Evolutionary conservation across 2,797 vertebrate species (phyloP), one percentile per base, ranked within the genome.

Genomic region (Dicrostonyx torquatus): DNA sequence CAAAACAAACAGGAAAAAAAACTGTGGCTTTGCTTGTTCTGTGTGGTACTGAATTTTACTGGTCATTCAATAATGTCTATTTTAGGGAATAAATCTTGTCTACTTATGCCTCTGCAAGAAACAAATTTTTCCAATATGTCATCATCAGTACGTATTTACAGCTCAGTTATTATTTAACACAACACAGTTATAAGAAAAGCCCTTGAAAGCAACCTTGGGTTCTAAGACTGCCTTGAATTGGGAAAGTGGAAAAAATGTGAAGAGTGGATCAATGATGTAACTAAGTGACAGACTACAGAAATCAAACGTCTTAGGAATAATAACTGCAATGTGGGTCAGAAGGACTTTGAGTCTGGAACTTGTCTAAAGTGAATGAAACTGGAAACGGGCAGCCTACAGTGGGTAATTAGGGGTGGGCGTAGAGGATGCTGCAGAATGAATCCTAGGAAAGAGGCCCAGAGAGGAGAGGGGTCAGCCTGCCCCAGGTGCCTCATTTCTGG

Each of bases 141-240:
- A 78, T 86, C 78, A 94, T 48, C 17, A 60, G 50, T 79, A 89
- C 93, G 93, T 75, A 93, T 77, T 82, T 90, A 95, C 26, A 82
- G 60, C 15, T 89, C 72, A 53, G 15, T 84, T 88, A 85, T 66
- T 87, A 85, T 66, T 89, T 85, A 85, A 73, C 31, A 92, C 75
- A 62, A 72, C 17, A 62, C 43, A n/a, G 50, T 89, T 50, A 83
- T 48, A 91, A 92, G 40, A 45, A 87, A 92, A 92, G 53, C 11
- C n/a, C 87, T 80, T 85, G n/a, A 62, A 89, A 91, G 64, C 24
- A 29, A 76, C n/a, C 66, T 86, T 68, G 45, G 64, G 72, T 89
- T 89, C 76, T 93, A 62, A 91, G 80, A 20, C 9, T 84, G 82
- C 31, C 43, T 82, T 50, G 11, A 66, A 77, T 18, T 53, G 17